A percentile compares a stretch with the other conserved stretches of the same genome.
These are phyloP conservation scores for Thereuonema tuberculata DNA, from an alignment of 1,140 invertebrate genomes.

Conservation along the genomic window DNA sequence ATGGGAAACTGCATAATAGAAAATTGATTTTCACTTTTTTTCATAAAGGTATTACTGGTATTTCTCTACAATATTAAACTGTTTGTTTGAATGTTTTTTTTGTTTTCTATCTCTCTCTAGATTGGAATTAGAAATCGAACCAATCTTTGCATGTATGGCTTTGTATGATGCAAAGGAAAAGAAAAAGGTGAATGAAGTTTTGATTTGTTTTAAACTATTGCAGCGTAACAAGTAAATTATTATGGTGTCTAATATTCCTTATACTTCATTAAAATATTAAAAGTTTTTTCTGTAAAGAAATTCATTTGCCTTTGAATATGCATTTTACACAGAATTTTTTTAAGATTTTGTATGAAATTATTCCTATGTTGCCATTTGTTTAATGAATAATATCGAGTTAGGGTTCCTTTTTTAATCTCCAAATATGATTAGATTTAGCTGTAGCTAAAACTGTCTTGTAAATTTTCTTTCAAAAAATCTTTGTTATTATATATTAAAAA, in stretches of 20 bases:
- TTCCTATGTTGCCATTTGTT: background rate
- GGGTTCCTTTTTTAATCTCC: background rate
- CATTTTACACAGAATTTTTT: background rate
- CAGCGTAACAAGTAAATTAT: no score
- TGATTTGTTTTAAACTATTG: background rate
- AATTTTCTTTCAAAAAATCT: no score
- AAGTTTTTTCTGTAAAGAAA: background rate
- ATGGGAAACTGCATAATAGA: no score
- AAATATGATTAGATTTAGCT: background rate
- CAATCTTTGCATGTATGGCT: slow-evolving; percentile 83
- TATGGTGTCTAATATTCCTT: background rate
- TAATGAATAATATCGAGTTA: background rate
- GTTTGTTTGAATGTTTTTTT: background rate
- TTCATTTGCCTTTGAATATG: background rate
- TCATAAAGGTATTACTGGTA: no score
- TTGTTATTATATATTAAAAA: no score
- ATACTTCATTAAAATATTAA: background rate
- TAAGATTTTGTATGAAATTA: background rate
- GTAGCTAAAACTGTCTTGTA: no score
- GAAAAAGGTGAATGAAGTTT: slow-evolving; percentile 49
- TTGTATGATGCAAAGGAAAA: slow-evolving; percentile 84
- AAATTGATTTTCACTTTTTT: no score
- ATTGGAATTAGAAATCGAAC: slow-evolving; percentile 81
- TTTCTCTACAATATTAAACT: background rate
- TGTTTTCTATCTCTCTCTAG: slow-evolving; percentile 28